These are phyloP conservation scores for Luperina testacea DNA, from an alignment of 2,888 invertebrate species.

Conservation along the genomic window DNA sequence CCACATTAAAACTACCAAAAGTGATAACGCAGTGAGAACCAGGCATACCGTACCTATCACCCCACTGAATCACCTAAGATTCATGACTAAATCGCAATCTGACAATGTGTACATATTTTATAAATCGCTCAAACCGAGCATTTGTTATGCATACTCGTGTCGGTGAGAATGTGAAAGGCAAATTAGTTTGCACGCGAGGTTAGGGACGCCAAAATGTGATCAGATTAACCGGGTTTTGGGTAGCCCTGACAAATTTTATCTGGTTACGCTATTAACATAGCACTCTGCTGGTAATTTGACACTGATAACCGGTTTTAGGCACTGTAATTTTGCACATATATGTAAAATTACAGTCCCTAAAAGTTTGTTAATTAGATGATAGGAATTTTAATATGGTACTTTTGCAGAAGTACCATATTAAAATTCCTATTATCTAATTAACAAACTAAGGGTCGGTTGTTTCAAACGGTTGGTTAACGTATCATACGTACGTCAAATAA, in stretches of 20 bases:
- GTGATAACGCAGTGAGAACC: constrained; percentile 29
- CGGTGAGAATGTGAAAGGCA: constrained; percentile 69
- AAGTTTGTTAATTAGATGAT: too few relatives aligned
- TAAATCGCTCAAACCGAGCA: constrained; percentile 79
- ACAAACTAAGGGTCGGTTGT: not conserved
- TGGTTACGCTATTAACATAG: constrained; percentile 44
- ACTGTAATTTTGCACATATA: not conserved
- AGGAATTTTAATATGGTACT: too few relatives aligned
- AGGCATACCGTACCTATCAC: constrained; percentile 9
- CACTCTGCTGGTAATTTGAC: constrained; percentile 25
- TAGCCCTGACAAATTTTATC: constrained; percentile 59
- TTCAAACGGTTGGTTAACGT: not conserved
- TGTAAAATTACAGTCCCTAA: too few relatives aligned
- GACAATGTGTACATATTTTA: constrained; percentile 85
- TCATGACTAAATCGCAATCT: constrained; percentile 79
- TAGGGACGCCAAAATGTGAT: constrained; percentile 65
- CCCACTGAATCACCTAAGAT: constrained; percentile 68
- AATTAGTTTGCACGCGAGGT: constrained; percentile 78
- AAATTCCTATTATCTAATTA: not conserved
- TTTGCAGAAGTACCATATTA: not conserved
- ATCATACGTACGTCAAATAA: not conserved
- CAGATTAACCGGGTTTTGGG: constrained; percentile 69
- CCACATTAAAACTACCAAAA: not conserved
- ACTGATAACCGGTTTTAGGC: constrained; percentile 19
- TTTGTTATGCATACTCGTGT: constrained; percentile 82